Percentiles rank a stretch among this genome's conserved stretches.
phyloP scores from a whole-genome alignment of 2,888 invertebrate species.

The Eilema sororculum region DNA sequence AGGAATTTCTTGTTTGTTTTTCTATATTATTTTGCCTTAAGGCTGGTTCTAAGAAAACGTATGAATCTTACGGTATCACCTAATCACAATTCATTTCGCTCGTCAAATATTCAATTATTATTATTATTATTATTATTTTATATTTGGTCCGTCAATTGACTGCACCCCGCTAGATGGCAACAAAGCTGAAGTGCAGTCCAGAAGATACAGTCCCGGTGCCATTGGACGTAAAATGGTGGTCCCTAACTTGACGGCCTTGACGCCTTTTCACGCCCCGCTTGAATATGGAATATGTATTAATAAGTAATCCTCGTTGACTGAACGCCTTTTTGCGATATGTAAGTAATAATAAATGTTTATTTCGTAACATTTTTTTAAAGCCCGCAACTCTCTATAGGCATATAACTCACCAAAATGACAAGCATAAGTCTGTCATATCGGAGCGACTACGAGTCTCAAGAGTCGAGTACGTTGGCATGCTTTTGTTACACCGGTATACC shows the following conservation, averaged over 20 bases:
- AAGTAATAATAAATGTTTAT: no score
- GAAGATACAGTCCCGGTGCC: no score
- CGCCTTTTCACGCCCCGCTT: no score
- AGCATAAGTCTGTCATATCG: background rate
- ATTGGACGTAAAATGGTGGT: no score
- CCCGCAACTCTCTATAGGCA: conserved; percentile 10
- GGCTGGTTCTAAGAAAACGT: background rate
- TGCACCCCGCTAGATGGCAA: no score
- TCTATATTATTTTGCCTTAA: background rate
- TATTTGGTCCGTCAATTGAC: no score
- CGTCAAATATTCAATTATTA: background rate
- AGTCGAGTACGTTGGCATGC: conserved; percentile 52
- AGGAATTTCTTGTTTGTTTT: background rate
- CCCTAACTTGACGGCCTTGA: no score
- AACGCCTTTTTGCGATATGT: background rate
- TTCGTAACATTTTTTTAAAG: background rate
- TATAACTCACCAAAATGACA: background rate
- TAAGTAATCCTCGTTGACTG: background rate
- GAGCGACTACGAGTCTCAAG: conserved; percentile 26
- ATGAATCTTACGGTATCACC: background rate
- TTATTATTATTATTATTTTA: no score
- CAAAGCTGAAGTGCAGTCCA: no score
- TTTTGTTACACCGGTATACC: conserved; percentile 63
- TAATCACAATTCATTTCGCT: background rate
- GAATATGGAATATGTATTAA: no score